phyloP scores from a whole-genome alignment of 2,113 vertebrate genomes.

The Thryonomys swinderianus region DNA sequence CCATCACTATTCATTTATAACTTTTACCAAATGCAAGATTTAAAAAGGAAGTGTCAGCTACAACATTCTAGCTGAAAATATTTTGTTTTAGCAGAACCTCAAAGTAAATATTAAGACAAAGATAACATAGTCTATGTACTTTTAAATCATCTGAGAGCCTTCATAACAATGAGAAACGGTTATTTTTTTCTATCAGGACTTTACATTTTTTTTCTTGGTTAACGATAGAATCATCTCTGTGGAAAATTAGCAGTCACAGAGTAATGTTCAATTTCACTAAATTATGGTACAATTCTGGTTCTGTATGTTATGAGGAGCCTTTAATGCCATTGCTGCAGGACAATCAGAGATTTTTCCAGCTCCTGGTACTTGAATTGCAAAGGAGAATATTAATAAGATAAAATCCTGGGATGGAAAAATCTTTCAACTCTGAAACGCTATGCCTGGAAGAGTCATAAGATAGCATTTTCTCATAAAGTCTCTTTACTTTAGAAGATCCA shows the following conservation, averaged over 20 bases:
- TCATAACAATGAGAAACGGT: slow-evolving; percentile 17
- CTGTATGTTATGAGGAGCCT: slow-evolving; percentile 61
- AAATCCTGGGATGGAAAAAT: slow-evolving; percentile 79
- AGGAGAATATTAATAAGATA: slow-evolving; percentile 83
- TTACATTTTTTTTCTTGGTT: slow-evolving; percentile 84
- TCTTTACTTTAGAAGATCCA: slow-evolving; percentile 79
- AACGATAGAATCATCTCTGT: slow-evolving; percentile 81
- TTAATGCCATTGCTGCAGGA: slow-evolving; percentile 75
- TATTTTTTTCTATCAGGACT: slow-evolving; percentile 59
- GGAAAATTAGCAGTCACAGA: slow-evolving; percentile 83
- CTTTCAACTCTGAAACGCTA: slow-evolving; percentile 79
- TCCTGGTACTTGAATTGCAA: slow-evolving; percentile 80
- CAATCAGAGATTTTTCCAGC: slow-evolving; percentile 75
- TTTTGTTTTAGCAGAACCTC: slow-evolving; percentile 78
- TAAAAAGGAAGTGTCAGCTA: slow-evolving; percentile 83
- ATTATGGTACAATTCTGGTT: slow-evolving; percentile 69
- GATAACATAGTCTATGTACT: slow-evolving; percentile 77
- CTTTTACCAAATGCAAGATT: slow-evolving; percentile 81
- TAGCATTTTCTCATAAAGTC: slow-evolving; percentile 81
- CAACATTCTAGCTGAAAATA: slow-evolving; percentile 82
- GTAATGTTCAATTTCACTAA: slow-evolving; percentile 74
- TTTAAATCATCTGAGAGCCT: slow-evolving; percentile 70
- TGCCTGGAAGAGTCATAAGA: slow-evolving; percentile 78
- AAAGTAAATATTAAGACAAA: slow-evolving; percentile 83
- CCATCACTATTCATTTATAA: slow-evolving; percentile 82